Base-by-base conservation (phyloP, 2,888 invertebrate species). In the Pristionchus mayeri region DNA sequence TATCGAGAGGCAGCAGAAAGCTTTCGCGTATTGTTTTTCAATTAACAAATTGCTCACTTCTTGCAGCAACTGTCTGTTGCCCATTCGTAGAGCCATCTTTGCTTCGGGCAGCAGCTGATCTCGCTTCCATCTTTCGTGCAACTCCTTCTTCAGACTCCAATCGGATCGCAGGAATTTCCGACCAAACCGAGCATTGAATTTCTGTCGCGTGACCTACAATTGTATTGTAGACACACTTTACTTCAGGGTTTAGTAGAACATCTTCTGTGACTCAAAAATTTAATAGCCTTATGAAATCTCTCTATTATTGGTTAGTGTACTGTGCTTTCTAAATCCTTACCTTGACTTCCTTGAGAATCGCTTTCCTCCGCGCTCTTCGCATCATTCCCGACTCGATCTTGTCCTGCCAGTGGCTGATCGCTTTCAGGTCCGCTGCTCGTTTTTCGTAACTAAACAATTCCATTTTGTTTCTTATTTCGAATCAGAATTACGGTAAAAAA, bases 321-420 rank as follows among this genome's bases (percentile, higher is more conserved):
- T n/a, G n/a, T n/a, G n/a, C n/a, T 48, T 48, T 48, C 48, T 9
- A 34, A 34, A 2, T 18, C 1, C 34, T 63, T 1, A 71, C 71
- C 24, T 71, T 71, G 40, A 71, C 71, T 71, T 44, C 18, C 2
- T 71, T 71, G 30, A 71, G 71, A 44, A 71, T 37, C 9, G 40
- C 71, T 3, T 9, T 3, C 30, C 71, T 71, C 71, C 24, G 40
- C 24, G 71, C n/a, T 71, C 71, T 21, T 7, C 37, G 21, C 30
- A 71, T 40, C n/a, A 24, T 71, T n/a, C 24, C 16, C 40, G 44
- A 37, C 1, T 44, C n/a, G 7, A 71, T n/a, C 2, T 21, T 44
- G 11, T 2, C 24, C 40, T 71, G 21, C 71, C 71, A 71, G 24
- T 44, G n/a, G 6, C n/a, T 30, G n/a, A 71, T 21, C 21, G 21